Conservation (phyloP, 2,797 vertebrate species). For the Dryobates pubescens region DNA sequence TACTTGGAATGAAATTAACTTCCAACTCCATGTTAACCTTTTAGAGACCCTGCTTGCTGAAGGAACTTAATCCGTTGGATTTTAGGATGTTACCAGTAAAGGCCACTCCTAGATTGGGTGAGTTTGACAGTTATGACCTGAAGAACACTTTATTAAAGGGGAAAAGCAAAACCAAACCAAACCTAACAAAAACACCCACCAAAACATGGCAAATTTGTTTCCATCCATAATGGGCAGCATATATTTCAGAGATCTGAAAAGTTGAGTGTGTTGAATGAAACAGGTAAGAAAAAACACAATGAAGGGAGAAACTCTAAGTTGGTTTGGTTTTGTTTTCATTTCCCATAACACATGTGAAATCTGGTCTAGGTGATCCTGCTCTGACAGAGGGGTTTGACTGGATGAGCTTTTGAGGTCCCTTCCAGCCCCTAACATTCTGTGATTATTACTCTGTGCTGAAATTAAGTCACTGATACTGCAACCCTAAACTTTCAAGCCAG, state of each 20-base stretch:
- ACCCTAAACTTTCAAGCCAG: too few relatives aligned
- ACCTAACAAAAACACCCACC: too few relatives aligned
- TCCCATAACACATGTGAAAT: not conserved
- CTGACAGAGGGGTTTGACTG: too few relatives aligned
- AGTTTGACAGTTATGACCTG: not conserved
- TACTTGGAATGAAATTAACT: constrained; percentile 59
- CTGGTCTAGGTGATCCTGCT: too few relatives aligned
- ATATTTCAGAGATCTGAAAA: not conserved
- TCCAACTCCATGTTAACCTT: constrained; percentile 31
- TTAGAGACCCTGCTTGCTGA: not conserved
- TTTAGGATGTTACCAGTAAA: not conserved
- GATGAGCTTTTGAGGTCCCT: not conserved
- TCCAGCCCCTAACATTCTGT: too few relatives aligned
- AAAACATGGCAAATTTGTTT: not conserved
- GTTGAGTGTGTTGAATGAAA: not conserved
- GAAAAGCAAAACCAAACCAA: not conserved
- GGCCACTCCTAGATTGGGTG: not conserved
- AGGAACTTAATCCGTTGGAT: constrained; percentile 31
- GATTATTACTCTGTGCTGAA: too few relatives aligned
- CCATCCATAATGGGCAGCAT: not conserved
- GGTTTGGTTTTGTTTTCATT: not conserved
- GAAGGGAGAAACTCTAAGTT: not conserved
- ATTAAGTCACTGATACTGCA: too few relatives aligned
- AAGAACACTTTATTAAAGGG: not conserved
- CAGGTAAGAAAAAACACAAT: not conserved